Evolutionary conservation across 2,888 invertebrate species (phyloP).

Genomic region (Chironomus riparius): DNA sequence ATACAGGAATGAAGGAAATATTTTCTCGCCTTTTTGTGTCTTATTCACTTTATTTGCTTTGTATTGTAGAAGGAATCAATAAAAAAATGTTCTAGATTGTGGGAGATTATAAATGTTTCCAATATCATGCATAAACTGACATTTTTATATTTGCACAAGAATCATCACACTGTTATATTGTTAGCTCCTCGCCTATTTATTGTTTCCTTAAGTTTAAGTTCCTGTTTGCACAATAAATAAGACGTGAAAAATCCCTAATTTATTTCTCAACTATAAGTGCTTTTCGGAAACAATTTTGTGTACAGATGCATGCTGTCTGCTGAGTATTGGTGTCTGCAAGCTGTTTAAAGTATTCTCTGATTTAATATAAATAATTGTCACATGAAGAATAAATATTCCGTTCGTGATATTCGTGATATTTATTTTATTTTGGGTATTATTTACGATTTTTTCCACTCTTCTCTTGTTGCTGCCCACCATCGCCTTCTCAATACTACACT

Average conservation of each 20-base stretch:
- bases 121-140: not conserved
- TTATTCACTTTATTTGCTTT: not conserved
- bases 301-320: not conserved
- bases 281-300: not conserved
- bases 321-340: not conserved
- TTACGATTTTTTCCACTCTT: slow-evolving; percentile 11
- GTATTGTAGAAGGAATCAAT: not conserved
- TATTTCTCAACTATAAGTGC: not conserved
- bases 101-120: not conserved
- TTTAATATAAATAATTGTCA: slow-evolving; percentile 20
- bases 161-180: not conserved
- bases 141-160: not conserved
- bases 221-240: too few relatives aligned
- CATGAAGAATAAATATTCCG: slow-evolving; percentile 4
- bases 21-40: too few relatives aligned
- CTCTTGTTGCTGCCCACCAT: not conserved
- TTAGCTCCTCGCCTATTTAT: too few relatives aligned
- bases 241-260: not conserved
- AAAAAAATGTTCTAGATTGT: not conserved
- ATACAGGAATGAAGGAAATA: too few relatives aligned
- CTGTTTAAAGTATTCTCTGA: not conserved
- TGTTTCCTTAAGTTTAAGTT: too few relatives aligned
- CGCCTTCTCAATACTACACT: too few relatives aligned
- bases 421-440: slow-evolving; percentile 25
- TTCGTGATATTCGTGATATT: slow-evolving; percentile 20